A percentile compares a stretch with the other conserved stretches of the same genome.
These are phyloP conservation scores for Trinectes maculatus DNA, from an alignment of 2,113 vertebrate genomes.

Conservation along the genomic window DNA sequence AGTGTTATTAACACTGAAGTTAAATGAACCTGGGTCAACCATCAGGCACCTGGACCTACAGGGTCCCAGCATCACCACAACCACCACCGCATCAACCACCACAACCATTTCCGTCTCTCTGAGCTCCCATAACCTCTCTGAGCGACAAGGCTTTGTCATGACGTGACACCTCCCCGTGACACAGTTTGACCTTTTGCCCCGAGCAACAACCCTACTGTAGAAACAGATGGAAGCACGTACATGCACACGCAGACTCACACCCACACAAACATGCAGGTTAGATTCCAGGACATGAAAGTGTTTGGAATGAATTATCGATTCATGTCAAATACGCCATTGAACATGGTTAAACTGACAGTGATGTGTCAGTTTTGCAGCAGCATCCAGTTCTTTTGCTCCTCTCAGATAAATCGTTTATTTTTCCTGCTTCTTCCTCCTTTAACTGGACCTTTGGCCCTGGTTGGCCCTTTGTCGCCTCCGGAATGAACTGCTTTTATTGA, in stretches of 20 bases:
- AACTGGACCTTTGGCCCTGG: slow-evolving; percentile 69
- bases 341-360: slow-evolving; percentile 50
- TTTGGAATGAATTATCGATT: slow-evolving; percentile 58
- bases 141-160: slow-evolving; percentile 61
- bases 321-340: slow-evolving; percentile 53
- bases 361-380: slow-evolving; percentile 57
- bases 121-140: slow-evolving; percentile 53
- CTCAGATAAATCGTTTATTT: slow-evolving; percentile 77
- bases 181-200: slow-evolving; percentile 72
- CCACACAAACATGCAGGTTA: slow-evolving; percentile 33
- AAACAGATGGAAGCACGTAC: slow-evolving; percentile 59
- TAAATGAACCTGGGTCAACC: slow-evolving; percentile 9
- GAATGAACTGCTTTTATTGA: slow-evolving; percentile 79
- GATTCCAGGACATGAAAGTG: slow-evolving; percentile 5
- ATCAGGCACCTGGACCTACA: slow-evolving; percentile 54
- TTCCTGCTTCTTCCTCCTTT: slow-evolving; percentile 56
- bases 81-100: slow-evolving; percentile 18
- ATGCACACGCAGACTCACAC: slow-evolving; percentile 36
- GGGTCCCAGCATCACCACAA: slow-evolving; percentile 14
- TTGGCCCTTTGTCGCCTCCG: slow-evolving; percentile 48
- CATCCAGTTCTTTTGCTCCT: slow-evolving; percentile 57
- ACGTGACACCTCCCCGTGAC: slow-evolving; percentile 66
- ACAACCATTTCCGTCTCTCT: slow-evolving; percentile 40
- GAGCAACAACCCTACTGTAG: slow-evolving; percentile 56
- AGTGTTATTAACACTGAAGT: slow-evolving; percentile 25